These are phyloP conservation scores for Macrotis lagotis DNA, from an alignment of 2,113 vertebrate genomes.

Conservation along the genomic window DNA sequence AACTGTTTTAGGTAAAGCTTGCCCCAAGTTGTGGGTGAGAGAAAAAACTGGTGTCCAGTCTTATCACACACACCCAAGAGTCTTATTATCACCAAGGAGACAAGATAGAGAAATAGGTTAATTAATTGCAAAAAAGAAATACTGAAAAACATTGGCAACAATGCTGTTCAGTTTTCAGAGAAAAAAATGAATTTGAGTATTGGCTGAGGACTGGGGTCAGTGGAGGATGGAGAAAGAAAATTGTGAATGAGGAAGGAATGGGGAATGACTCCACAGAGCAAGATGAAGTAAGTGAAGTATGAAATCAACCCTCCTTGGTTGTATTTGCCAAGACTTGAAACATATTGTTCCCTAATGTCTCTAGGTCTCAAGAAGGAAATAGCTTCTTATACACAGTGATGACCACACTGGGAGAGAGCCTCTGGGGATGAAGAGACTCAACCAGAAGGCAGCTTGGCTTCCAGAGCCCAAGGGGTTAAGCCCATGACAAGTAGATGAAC, in stretches of 20 bases:
- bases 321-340: neutral
- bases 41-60: neutral
- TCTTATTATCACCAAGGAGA: neutral
- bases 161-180: neutral
- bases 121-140: neutral
- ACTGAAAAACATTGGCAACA: neutral
- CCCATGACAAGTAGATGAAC: neutral
- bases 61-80: neutral
- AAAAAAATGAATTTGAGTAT: conserved; percentile 56
- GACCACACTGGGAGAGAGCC: neutral
- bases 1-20: neutral
- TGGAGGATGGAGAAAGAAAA: conserved; percentile 46
- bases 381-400: neutral
- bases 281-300: conserved; percentile 5
- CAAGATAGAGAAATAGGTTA: neutral
- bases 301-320: conserved; percentile 25
- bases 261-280: neutral
- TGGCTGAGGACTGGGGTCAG: conserved; percentile 34
- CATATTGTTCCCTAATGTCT: neutral
- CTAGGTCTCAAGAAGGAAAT: neutral
- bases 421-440: neutral
- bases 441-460: neutral
- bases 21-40: neutral
- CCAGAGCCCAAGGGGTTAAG: neutral
- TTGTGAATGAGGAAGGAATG: neutral